Base-by-base conservation (phyloP, 2,113 vertebrate species). In the Silurus glanis region DNA sequence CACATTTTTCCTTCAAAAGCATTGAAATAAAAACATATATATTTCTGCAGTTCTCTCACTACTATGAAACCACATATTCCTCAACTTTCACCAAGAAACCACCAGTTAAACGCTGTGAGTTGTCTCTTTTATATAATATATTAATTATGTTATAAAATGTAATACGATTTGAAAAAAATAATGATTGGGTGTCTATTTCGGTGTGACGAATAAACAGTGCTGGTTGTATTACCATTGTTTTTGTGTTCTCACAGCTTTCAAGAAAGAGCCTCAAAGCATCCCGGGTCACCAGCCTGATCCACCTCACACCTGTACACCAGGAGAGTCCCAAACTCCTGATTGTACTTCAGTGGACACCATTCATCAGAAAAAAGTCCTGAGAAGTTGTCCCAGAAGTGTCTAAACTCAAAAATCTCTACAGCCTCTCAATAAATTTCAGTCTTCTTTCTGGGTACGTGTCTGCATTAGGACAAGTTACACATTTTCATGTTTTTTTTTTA, bases 1-100 rank as follows among this genome's bases (percentile, higher is more conserved):
- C 2, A 37, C 28, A 37, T 37, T 37, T 37, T 37, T 91, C 14
- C 6, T 6, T 1, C 23, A 66, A 66, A 66, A 25, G n/a, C n/a
- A 25, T 66, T 37, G 12, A 66, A 13, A 8, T 47, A 75, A 23
- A 12, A 2, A 37, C 3, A 37, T 37, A 51, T 75, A 2, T 75
- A 10, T 75, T 75, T 92, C 75, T 49, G 82, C 88, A 95, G 93
- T 94, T 89, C 83, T 88, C 89, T 89, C 93, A 92, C 87, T 94
- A 93, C 86, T 96, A 94, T 91, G 91, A 94, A 89, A 93, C 92
- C 85, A 92, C 91, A 17, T 94, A 92, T 78, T 86, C 84, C 28
- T 25, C 86, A 12, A 89, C 86, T 85, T 93, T 91, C 83, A 90
- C 91, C 75, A 88, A 93, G 25, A 82, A 25, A 80, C 59, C 21